Evolutionary conservation across 2,797 vertebrate genomes (phyloP), one percentile per base, ranked within the genome.

Genomic region (Lacerta viridis): DNA sequence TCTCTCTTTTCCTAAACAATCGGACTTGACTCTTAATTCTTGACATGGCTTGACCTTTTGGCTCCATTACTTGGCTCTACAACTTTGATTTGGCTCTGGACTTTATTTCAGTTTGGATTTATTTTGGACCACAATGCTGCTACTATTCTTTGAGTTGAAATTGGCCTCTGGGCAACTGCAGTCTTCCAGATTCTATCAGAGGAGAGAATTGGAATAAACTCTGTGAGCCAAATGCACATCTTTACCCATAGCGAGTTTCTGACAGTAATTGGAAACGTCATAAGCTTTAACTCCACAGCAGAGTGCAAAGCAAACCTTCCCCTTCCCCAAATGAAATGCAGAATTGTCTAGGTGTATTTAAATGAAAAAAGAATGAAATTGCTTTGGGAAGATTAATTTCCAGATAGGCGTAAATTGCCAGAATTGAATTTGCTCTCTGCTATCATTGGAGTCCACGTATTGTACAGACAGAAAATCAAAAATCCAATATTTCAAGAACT

Each of bases 321-420:
- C 9, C 13, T 86, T 80, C 77, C 41, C 69, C 39, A 90, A 71
- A 83, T 27, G 36, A 94, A 84, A 36, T 90, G 13, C 84, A 94
- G 88, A 94, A 93, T 90, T 83, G 64, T 75, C 77, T 74, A 9
- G 83, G 77, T 86, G 2, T 89, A 89, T 92, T 92, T 90, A 91
- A 93, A 87, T 64, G 27, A 82, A 90, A 89, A 91, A 80, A 89
- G 89, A 91, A 85, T 85, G 88, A 88, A 92, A 93, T 92, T 89
- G 80, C 85, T 88, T 95, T 0, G 0, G 76, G 85, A 91, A 94
- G 92, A 80, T 93, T 94, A 88, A 92, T 93, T 93, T 95, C 85
- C 85, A 90, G 90, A 75, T 75, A 90, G 5, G 43, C 84, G 33
- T 72, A 50, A 94, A 93, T 83, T 72, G 10, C 87, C 91, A 41